phyloP scores from a whole-genome alignment of 2,888 invertebrate species.

The Caenorhabditis sp. region DNA sequence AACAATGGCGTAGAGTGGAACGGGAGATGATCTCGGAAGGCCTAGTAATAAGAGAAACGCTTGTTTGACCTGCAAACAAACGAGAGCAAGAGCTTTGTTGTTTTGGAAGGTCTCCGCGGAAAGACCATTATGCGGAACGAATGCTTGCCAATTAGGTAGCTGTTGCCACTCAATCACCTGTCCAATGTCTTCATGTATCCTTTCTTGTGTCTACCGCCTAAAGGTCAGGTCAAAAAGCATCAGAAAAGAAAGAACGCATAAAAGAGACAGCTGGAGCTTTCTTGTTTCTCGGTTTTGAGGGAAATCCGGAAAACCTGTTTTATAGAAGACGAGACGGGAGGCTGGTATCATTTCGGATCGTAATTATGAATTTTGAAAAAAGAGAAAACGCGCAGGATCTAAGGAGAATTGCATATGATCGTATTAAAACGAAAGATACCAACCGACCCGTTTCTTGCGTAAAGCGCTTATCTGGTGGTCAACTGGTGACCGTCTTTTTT shows the following conservation, averaged over 20 bases:
- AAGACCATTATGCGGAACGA: slow-evolving; percentile 29
- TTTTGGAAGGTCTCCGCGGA: slow-evolving; percentile 2
- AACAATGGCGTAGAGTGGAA: slow-evolving; percentile 21
- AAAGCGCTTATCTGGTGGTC: slow-evolving; percentile 23
- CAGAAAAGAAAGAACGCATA: slow-evolving; percentile 12
- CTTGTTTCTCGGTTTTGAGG: neutral
- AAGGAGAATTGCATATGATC: neutral
- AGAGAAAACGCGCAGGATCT: slow-evolving; percentile 53
- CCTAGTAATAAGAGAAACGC: slow-evolving; percentile 50
- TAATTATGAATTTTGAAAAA: slow-evolving; percentile 14
- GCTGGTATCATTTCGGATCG: slow-evolving; percentile 28
- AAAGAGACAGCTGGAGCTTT: slow-evolving; percentile 19
- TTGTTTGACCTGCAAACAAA: slow-evolving; percentile 55
- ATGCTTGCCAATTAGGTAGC: slow-evolving; percentile 51
- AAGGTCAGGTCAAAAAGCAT: slow-evolving; percentile 18
- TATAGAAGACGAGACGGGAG: too few relatives aligned
- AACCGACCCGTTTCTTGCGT: slow-evolving; percentile 47
- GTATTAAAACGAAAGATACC: slow-evolving; percentile 16
- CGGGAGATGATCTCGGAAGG: slow-evolving; percentile 42
- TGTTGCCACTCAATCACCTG: slow-evolving; percentile 46
- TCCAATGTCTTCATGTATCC: slow-evolving; percentile 21
- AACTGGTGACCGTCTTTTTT: slow-evolving; percentile 12
- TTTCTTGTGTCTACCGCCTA: slow-evolving; percentile 16
- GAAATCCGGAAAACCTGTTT: slow-evolving; percentile 12
- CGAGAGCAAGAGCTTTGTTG: slow-evolving; percentile 32